Conservation (phyloP, 2,113 vertebrate species). For the Passerina amoena region DNA sequence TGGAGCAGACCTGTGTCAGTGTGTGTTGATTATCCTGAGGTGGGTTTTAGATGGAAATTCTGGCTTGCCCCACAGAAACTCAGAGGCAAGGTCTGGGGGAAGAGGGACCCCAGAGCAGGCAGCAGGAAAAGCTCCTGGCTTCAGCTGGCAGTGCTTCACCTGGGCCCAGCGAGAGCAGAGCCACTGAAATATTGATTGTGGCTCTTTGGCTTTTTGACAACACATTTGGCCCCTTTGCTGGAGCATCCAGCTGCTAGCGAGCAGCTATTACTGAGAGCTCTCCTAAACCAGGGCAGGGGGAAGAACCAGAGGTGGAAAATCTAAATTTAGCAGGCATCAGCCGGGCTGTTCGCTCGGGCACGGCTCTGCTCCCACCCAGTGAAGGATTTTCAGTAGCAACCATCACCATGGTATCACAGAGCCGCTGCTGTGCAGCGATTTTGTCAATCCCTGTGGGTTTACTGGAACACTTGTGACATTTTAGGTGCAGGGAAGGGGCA, state of each 20-base stretch:
- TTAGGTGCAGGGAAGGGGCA: slow-evolving; percentile 42
- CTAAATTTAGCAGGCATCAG: slow-evolving; percentile 20
- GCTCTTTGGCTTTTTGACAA: neutral
- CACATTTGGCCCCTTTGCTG: neutral
- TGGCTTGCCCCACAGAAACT: neutral
- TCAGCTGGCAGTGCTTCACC: neutral
- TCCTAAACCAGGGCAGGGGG: neutral
- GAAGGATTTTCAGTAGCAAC: slow-evolving; percentile 57
- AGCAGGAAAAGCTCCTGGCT: neutral
- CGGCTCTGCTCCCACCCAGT: neutral
- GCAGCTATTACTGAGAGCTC: neutral
- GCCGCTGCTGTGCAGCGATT: neutral
- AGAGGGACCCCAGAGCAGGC: fast-evolving
- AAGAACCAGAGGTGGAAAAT: slow-evolving; percentile 22
- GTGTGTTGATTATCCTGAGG: neutral
- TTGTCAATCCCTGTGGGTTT: neutral
- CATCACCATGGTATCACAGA: slow-evolving; percentile 59
- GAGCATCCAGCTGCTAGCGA: fast-evolving
- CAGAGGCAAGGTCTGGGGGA: neutral
- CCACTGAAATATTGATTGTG: neutral
- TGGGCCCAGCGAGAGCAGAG: neutral
- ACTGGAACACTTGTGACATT: slow-evolving; percentile 30
- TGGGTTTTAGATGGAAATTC: neutral
- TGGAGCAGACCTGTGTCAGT: fast-evolving
- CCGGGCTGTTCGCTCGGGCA: neutral